Base-by-base conservation (phyloP, 2,888 invertebrate species). In the Drosophila rellima region DNA sequence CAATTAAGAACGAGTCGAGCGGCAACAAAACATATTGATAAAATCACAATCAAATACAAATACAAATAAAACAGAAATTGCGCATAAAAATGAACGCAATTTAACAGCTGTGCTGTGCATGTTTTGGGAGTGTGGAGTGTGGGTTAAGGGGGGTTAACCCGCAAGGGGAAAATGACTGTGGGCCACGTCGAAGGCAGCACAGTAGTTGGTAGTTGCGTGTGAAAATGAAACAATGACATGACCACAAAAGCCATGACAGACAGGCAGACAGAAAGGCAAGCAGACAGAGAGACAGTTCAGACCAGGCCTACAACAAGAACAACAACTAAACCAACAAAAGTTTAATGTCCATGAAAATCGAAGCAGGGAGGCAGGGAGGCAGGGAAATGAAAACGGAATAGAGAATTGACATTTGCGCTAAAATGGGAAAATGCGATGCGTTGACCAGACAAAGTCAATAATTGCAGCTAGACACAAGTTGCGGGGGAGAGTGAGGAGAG, bases 151-250 rank as follows among this genome's bases (percentile, higher is more conserved):
- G 18, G 2, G 11, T 29, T 17, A 63, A 50, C 63, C 62, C 73
- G 35, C 59, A 62, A 33, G 40, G 69, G 74, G 60, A 26, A 50
- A 45, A 45, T 52, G 42, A 13, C 39, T 31, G 54, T 31, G 23
- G 48, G 69, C 60, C 52, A 54, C 37, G 57, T 33, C 48, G 7
- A 7, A n/a, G 56, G 31, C 48, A 42, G 44, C 44, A 33, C 15
- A 26, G 55, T 7, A 26, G 17, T 40, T 40, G 40, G 52, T 50
- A 64, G 82, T 88, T 82, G 85, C 83, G 87, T 88, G 83, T 80
- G 86, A 84, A 83, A 84, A 84, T 86, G 83, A 80, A 84, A 84
- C 83, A 84, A 84, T 80, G 80, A 80, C 86, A 82, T 88, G 88
- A 83, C 83, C 83, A 78, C 83, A 82, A 64, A 80, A 78, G 64